Percentiles rank a stretch among this genome's conserved stretches.
Evolutionary conservation across 1,140 invertebrate genomes (phyloP).

Genomic region (Nasonia vitripennis): DNA sequence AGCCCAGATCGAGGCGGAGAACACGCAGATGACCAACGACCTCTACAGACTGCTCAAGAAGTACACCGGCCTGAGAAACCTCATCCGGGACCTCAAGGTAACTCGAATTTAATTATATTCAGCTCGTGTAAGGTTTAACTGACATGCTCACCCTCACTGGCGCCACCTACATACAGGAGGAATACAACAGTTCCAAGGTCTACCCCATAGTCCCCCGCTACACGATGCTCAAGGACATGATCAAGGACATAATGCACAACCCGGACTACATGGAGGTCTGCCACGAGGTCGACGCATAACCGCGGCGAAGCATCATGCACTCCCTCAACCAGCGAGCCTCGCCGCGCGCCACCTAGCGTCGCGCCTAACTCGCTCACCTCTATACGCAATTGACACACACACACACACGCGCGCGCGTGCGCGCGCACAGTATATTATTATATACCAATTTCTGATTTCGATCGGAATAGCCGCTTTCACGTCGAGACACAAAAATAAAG

Average conservation of each 20-base stretch:
- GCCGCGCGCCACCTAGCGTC: not conserved
- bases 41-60: conserved; percentile 93
- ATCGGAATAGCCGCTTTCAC: conserved; percentile 72
- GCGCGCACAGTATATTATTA: not conserved
- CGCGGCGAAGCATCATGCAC: not conserved
- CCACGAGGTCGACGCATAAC: conserved; percentile 85
- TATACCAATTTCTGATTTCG: conserved; percentile 25
- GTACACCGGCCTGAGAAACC: conserved; percentile 90
- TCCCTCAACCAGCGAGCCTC: not conserved
- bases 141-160: conserved; percentile 35
- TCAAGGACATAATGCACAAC: conserved; percentile 94
- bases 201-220: conserved; percentile 95
- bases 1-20: conserved; percentile 93
- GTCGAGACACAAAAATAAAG: conserved; percentile 66
- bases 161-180: conserved; percentile 77
- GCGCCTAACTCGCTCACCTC: too few relatives aligned
- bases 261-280: conserved; percentile 97
- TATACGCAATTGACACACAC: not conserved
- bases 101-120: too few relatives aligned
- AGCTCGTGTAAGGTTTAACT: too few relatives aligned
- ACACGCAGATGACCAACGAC: conserved; percentile 96
- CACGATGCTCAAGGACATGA: conserved; percentile 96
- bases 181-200: conserved; percentile 91
- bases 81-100: conserved; percentile 92
- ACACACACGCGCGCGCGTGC: not conserved